Evolutionary conservation across 2,113 vertebrate species (phyloP).

Genomic region (Ptyas mucosa): DNA sequence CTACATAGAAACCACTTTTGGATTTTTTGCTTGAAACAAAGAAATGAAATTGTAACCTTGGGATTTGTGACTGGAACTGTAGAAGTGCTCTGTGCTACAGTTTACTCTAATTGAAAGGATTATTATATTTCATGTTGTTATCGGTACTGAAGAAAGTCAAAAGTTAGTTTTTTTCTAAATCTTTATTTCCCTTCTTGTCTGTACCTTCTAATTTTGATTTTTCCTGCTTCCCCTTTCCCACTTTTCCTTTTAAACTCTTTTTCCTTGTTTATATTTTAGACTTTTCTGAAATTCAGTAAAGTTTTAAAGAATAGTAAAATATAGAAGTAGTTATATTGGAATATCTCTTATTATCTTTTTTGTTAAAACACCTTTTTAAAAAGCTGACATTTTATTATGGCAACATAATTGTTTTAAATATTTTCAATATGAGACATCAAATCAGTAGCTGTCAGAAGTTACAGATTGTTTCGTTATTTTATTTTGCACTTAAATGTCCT

Average conservation of each 20-base stretch:
- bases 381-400: neutral
- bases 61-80: neutral
- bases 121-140: neutral
- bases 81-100: neutral
- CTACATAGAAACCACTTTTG: neutral
- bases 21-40: neutral
- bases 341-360: neutral
- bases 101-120: neutral
- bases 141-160: neutral
- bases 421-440: neutral
- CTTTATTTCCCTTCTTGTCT: neutral
- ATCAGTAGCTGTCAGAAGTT: neutral
- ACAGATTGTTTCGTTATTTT: neutral
- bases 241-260: neutral
- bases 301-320: neutral
- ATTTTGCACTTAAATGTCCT: neutral
- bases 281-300: neutral
- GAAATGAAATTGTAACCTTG: neutral
- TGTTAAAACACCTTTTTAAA: neutral
- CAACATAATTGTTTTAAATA: neutral
- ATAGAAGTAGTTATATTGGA: neutral
- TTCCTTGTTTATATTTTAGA: neutral
- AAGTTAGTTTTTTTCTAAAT: neutral
- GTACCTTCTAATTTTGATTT: neutral
- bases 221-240: neutral